These are phyloP conservation scores for Parauchenoglanis punctatus DNA, from an alignment of 2,797 vertebrate genomes.

Conservation along the genomic window DNA sequence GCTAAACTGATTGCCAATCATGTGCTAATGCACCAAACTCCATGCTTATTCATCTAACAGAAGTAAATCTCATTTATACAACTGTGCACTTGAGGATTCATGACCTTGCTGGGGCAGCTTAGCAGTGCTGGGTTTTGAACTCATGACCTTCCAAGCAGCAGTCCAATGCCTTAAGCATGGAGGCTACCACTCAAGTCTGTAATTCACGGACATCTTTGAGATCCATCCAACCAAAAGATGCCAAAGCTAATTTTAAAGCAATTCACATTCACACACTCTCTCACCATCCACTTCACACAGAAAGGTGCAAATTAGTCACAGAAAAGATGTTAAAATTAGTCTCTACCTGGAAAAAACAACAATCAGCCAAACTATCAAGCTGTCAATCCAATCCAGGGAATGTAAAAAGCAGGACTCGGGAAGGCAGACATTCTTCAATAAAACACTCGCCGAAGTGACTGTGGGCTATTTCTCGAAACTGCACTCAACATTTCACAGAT, in stretches of 20 bases:
- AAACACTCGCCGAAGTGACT: background rate
- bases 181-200: background rate
- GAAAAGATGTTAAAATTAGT: background rate
- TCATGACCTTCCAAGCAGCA: background rate
- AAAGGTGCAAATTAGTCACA: background rate
- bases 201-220: background rate
- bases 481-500: background rate
- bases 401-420: background rate
- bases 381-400: background rate
- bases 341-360: background rate
- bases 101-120: background rate
- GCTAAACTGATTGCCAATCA: no score
- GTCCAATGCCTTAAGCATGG: background rate
- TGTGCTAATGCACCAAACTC: no score
- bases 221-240: background rate
- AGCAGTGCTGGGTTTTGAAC: background rate
- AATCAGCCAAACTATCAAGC: background rate
- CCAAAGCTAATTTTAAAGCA: background rate
- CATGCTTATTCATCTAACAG: no score
- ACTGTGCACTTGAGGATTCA: background rate
- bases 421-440: background rate
- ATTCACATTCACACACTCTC: background rate
- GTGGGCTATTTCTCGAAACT: background rate
- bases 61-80: background rate
- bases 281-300: background rate